Evolutionary conservation across 2,888 invertebrate genomes (phyloP), one percentile per base, ranked within the genome.

Genomic region (Drosophila multiciliata): DNA sequence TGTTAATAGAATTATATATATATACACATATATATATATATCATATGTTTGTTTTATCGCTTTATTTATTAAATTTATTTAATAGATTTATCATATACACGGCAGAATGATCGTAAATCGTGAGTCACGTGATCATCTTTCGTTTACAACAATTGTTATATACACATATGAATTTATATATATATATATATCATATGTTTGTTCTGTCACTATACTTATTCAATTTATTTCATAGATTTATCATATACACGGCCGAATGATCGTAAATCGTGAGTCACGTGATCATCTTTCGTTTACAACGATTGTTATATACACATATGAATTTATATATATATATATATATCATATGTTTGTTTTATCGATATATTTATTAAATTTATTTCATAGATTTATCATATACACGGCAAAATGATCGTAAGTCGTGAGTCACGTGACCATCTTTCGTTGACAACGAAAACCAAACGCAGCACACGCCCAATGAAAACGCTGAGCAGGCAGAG

Each of bases 401-500:
- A 38, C 38, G 17, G 38, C 17, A 36, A 15, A 36, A 15, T 26
- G 11, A 26, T 36, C 35, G 54, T 54, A 26, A 23, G 1, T 49
- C 65, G 58, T 55, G 58, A 45, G 29, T 58, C 55, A 52, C 53
- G 55, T 0, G 26, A 66, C 3, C 79, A 57, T 65, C 79, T 48
- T 17, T 54, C 66, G 72, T 49, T 40, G 62, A 35, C 61, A 62
- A 38, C 63, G 63, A 59, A 60, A 73, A 66, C 57, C 60, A 66
- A 74, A 70, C 75, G 72, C 67, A 74, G 57, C 77, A 53, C 66
- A 78, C 72, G 72, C 70, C 78, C 71, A 87, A 84, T 82, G 87
- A 80, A 84, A 87, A 72, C 70, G 87, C 85, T 87, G 83, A 83
- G 73, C 84, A 61, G 66, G 78, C 83, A 79, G 45, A 45, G 60